Evolutionary conservation across 1,140 invertebrate species (phyloP).

Genomic region (Schlechtendalia chinensis): DNA sequence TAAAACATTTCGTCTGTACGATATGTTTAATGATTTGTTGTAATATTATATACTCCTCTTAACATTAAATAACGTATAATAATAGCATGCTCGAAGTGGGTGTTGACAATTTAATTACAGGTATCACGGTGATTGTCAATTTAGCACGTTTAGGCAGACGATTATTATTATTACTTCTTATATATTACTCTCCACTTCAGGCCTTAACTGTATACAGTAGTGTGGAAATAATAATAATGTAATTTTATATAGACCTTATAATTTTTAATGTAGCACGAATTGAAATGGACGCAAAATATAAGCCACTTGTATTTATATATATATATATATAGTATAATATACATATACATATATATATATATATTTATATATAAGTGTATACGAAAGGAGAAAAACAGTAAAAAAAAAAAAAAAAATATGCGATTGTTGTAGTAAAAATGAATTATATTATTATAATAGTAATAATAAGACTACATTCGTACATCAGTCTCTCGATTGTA

Average conservation of each 20-base stretch:
- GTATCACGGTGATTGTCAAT: slow-evolving; percentile 44
- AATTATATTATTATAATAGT: slow-evolving; percentile 46
- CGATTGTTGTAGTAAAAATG: slow-evolving; percentile 29
- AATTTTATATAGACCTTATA: slow-evolving; percentile 19
- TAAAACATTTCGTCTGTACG: neutral
- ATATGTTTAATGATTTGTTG: no score
- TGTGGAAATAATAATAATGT: neutral
- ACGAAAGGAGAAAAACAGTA: slow-evolving; percentile 22
- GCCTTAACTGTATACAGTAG: neutral
- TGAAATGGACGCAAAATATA: neutral
- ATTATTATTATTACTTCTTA: neutral
- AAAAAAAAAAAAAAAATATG: slow-evolving; percentile 23
- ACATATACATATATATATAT: no score
- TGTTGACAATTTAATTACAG: slow-evolving; percentile 36
- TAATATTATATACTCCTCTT: no score
- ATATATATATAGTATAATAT: no score
- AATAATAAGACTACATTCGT: slow-evolving; percentile 7
- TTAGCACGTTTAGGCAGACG: neutral
- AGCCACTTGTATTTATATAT: no score
- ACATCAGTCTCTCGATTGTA: slow-evolving; percentile 8
- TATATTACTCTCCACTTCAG: neutral
- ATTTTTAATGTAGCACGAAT: slow-evolving; percentile 32
- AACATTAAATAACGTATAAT: neutral
- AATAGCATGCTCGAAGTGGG: neutral
- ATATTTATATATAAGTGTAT: neutral